A percentile compares a stretch with the other conserved stretches of the same genome.
These are phyloP conservation scores for Phenganax stokvisi DNA, from an alignment of 92 coral and sea anemone genomes.

Conservation along the genomic window DNA sequence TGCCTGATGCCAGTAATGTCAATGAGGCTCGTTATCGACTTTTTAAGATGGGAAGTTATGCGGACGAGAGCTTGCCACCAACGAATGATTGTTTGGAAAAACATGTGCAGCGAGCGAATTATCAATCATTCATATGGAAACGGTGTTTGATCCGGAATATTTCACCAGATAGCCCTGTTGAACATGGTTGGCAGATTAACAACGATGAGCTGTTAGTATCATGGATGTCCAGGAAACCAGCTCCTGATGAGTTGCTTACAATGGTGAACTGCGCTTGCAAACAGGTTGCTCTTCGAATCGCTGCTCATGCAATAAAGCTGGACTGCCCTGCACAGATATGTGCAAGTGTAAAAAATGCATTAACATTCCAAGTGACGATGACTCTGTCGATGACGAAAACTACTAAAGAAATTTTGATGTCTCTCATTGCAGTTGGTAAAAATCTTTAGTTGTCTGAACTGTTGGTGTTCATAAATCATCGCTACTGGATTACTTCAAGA, in stretches of 20 bases:
- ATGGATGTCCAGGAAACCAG: background rate
- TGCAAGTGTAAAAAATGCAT: constrained; percentile 6
- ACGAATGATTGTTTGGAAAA: background rate
- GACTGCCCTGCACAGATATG: constrained; percentile 4
- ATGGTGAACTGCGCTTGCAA: background rate
- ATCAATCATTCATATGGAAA: constrained; percentile 21
- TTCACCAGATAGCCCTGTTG: background rate
- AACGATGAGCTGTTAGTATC: background rate
- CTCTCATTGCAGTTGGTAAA: background rate
- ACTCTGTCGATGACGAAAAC: constrained; percentile 5
- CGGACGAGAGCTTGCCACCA: background rate
- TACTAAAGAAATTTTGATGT: background rate
- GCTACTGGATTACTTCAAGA: too few species aligned
- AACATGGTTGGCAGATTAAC: background rate
- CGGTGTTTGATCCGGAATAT: background rate
- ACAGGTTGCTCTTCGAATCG: background rate
- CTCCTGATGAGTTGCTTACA: background rate
- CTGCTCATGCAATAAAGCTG: background rate
- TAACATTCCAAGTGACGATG: background rate
- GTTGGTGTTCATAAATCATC: background rate
- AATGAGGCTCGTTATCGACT: constrained; percentile 28
- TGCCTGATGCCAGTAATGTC: background rate
- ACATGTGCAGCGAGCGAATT: constrained; percentile 6
- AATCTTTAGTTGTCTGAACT: background rate
- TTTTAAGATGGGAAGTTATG: constrained; percentile 28